Evolutionary conservation across 2,797 vertebrate species (phyloP).

Genomic region (Sebastes vulpes): DNA sequence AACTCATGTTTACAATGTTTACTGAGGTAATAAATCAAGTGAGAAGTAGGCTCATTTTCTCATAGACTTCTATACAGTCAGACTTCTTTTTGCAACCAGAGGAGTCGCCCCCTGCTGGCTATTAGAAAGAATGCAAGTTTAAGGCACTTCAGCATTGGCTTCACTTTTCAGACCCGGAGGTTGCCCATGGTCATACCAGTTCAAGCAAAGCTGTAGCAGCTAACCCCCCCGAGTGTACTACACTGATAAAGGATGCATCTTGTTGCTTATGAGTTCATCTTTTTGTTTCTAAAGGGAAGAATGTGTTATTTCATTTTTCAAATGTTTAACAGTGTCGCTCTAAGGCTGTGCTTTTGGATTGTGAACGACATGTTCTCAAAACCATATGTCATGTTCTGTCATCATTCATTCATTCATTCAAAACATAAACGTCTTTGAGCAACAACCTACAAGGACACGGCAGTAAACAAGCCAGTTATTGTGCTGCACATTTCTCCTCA

Average conservation of each 20-base stretch:
- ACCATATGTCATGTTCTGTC: neutral
- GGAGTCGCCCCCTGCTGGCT: too few species aligned
- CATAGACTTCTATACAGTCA: too few species aligned
- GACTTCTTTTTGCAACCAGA: too few species aligned
- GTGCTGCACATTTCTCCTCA: slow-evolving; percentile 22
- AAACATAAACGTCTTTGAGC: slow-evolving; percentile 22
- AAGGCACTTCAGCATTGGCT: too few species aligned
- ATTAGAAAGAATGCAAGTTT: accelerated
- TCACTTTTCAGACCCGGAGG: too few species aligned
- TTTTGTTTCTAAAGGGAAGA: neutral
- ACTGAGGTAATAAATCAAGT: too few species aligned
- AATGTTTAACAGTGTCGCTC: neutral
- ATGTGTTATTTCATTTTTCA: neutral
- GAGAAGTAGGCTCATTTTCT: too few species aligned
- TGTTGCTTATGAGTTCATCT: neutral
- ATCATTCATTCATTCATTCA: slow-evolving; percentile 8
- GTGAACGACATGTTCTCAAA: neutral
- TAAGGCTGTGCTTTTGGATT: slow-evolving; percentile 6
- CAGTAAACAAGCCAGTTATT: slow-evolving; percentile 20
- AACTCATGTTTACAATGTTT: too few species aligned
- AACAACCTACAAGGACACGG: neutral
- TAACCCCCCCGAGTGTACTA: too few species aligned
- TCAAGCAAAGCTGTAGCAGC: neutral
- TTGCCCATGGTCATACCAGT: neutral
- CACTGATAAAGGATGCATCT: neutral